Evolutionary conservation across 2,113 vertebrate species (phyloP), one percentile per base, ranked within the genome.

Genomic region (Thermophis baileyi): DNA sequence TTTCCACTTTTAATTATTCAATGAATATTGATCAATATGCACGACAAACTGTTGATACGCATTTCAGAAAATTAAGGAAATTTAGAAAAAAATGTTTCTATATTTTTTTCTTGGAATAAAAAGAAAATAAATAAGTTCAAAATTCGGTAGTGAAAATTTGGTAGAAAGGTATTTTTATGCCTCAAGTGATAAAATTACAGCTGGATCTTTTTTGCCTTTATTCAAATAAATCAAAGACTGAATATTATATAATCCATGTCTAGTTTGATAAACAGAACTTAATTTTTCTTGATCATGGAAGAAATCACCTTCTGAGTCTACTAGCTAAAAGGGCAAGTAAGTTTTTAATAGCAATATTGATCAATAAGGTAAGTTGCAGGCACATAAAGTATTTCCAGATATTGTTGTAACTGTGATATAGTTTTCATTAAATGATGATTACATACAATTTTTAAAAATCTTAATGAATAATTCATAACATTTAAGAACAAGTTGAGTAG

Each of bases 1-100:
- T 81, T 53, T 92, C 88, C 87, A 81, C 49, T 92, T 91, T 92
- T 74, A 89, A 54, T 92, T 92, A 89, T 92, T 89, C 87, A 54
- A 27, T 12, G 35, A 35, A 74, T 20, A 74, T 54, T 53, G 22
- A 46, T 92, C 30, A 92, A 88, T 92, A 92, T 88, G 25, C 4
- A 88, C 53, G 60, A 53, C 6, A 30, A 40, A 40, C 51, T 74
- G 11, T 7, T 89, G 86, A 14, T 22, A 50, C 6, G 4, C 8
- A 9, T 46, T 81, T 74, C 54, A 89, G 50, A 81, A 40, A 81
- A 25, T 74, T 18, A 35, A 24, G 30, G 46, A 14, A 10, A 44
- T 57, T 51, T 85, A 10, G 46, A 88, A 25, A 87, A 47, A 54
- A 53, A 20, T 40, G 9, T 40, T 49, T 30, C 22, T 88, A 22